Percentiles rank a stretch among this genome's conserved stretches.
These are phyloP conservation scores for Carlito syrichta DNA, from an alignment of 2,113 vertebrate species.

Conservation along the genomic window DNA sequence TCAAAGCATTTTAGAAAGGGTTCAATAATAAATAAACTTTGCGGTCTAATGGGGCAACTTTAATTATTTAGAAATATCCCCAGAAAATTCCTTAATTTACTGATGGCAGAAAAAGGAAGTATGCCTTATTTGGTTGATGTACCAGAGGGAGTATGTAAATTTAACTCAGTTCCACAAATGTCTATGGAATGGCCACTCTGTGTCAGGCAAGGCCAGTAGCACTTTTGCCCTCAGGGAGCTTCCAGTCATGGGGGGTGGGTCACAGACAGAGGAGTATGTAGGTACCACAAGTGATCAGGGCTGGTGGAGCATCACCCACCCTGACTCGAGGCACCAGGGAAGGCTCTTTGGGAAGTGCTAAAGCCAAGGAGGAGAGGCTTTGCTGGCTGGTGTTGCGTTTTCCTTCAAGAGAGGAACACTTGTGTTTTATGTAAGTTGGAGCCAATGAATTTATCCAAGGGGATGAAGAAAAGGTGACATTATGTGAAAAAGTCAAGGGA, in stretches of 20 bases:
- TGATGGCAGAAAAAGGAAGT: not conserved
- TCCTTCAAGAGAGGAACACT: not conserved
- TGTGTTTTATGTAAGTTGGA: not conserved
- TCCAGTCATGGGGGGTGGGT: not conserved
- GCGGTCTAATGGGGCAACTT: not conserved
- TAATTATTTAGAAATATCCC: slow-evolving; percentile 1
- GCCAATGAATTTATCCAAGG: no score
- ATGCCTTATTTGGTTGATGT: not conserved
- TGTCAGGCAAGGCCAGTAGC: not conserved
- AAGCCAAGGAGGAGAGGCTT: not conserved
- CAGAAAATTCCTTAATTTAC: not conserved
- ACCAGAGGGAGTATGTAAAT: not conserved
- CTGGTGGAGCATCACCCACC: not conserved
- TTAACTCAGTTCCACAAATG: not conserved
- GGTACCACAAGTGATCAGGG: no score
- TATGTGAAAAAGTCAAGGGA: no score
- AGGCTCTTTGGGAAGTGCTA: not conserved
- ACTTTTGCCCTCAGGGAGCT: not conserved
- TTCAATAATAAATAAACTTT: not conserved
- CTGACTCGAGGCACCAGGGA: not conserved
- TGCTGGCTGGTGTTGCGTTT: not conserved
- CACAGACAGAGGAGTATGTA: not conserved
- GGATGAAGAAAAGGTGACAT: no score
- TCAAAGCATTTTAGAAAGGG: not conserved
- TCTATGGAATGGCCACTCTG: not conserved